These are phyloP conservation scores for Progne subis DNA, from an alignment of 2,113 vertebrate genomes.

Conservation along the genomic window DNA sequence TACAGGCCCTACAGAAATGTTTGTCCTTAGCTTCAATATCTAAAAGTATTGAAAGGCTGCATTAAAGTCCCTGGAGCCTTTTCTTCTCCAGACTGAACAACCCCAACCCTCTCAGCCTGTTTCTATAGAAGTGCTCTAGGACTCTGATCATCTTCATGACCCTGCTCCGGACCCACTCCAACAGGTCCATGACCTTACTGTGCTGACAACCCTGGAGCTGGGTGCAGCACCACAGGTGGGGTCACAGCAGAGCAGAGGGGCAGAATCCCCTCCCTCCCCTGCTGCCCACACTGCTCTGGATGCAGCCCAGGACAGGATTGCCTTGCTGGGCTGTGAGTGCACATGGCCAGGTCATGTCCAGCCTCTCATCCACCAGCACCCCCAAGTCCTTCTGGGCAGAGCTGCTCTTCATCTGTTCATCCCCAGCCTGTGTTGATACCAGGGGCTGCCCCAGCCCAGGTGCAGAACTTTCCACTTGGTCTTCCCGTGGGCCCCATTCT, in stretches of 20 bases:
- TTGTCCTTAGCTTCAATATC: not conserved
- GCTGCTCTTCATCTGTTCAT: not conserved
- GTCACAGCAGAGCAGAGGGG: not conserved
- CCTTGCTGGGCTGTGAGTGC: rapidly evolving
- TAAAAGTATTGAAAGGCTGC: not conserved
- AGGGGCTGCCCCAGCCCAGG: rapidly evolving
- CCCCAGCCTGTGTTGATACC: not conserved
- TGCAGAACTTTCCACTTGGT: not conserved
- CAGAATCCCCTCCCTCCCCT: not conserved
- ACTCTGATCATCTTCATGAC: not conserved
- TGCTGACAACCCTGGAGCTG: rapidly evolving
- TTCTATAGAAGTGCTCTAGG: not conserved
- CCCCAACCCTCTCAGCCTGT: rapidly evolving
- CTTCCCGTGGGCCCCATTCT: rapidly evolving
- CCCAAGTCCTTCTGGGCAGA: not conserved
- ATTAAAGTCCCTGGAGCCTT: not conserved
- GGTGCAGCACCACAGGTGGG: not conserved
- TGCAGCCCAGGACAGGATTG: rapidly evolving
- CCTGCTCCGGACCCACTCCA: not conserved
- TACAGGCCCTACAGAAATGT: not conserved
- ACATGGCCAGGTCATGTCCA: rapidly evolving
- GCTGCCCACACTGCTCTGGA: rapidly evolving
- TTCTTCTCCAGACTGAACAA: not conserved
- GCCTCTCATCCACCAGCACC: not conserved
- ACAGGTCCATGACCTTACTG: not conserved